A percentile compares a stretch with the other conserved stretches of the same genome.
Evolutionary conservation across 2,797 vertebrate genomes (phyloP).

Genomic region (Pteronotus mesoamericanus): DNA sequence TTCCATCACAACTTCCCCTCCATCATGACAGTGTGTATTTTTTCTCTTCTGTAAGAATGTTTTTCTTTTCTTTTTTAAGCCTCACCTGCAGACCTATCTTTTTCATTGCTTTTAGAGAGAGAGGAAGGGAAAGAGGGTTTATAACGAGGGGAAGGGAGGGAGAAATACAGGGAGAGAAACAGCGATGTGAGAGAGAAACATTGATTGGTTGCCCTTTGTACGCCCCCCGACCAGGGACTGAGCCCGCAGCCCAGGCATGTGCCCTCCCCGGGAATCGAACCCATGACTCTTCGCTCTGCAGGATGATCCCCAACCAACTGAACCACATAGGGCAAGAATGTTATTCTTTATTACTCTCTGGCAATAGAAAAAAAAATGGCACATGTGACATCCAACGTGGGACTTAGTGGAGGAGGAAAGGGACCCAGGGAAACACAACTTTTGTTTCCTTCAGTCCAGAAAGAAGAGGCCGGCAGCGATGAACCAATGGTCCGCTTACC

Average conservation of each 20-base stretch:
- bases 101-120: too few relatives aligned
- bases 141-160: too few relatives aligned
- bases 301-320: too few relatives aligned
- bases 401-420: background rate
- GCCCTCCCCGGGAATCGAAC: too few relatives aligned
- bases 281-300: too few relatives aligned
- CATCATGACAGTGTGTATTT: background rate
- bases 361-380: background rate
- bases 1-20: background rate
- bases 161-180: too few relatives aligned
- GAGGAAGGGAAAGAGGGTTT: too few relatives aligned
- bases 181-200: too few relatives aligned
- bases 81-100: too few relatives aligned
- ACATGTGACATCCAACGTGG: background rate
- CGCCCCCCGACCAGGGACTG: too few relatives aligned
- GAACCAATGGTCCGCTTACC: background rate
- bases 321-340: background rate
- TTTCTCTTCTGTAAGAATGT: background rate
- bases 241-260: too few relatives aligned
- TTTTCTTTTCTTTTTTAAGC: background rate
- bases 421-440: rapidly evolving
- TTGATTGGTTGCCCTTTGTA: too few relatives aligned
- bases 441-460: background rate
- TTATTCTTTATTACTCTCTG: background rate
- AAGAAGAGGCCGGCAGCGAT: background rate